Base-by-base conservation (phyloP, 2,113 vertebrate genomes). In the Ophiodon elongatus region DNA sequence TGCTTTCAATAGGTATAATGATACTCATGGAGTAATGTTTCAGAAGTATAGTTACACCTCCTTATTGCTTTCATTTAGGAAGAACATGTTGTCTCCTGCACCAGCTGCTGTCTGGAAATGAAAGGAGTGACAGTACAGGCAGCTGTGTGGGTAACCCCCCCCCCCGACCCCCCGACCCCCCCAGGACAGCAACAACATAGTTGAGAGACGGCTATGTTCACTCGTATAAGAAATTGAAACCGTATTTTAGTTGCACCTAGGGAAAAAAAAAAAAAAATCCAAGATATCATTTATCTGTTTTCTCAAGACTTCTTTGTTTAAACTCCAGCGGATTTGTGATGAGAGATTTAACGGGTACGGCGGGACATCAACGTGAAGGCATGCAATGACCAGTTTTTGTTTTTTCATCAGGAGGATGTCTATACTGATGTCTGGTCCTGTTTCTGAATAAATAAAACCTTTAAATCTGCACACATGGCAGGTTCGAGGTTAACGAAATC, bases 71-170 rank as follows among this genome's bases (percentile, higher is more conserved):
- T n/a, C n/a, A n/a, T n/a, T n/a, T n/a, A n/a, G n/a, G n/a, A n/a
- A n/a, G n/a, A n/a, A n/a, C n/a, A n/a, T n/a, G n/a, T n/a, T n/a
- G n/a, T n/a, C n/a, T n/a, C 37, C 37, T 39, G 37, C 14, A 41
- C 19, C 63, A 29, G 29, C 73, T 54, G 71, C 37, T 79, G 79
- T 62, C 43, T 29, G 72, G 5, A 25, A 23, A 15, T 64, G 57
- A 74, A 73, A 35, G 27, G 13, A 71, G 47, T 6, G 23, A 21
- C 15, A 73, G 80, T 67, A 15, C 54, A 52, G 52, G 47, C 59
- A 73, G 54, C 76, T 73, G 76, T 50, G 11, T 39, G 10, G 2
- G 11, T 62, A 66, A 65, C 54, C 1, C 11, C 41, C 11, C 11
- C 11, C 0, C 39, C 10, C 39, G n/a, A n/a, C n/a, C n/a, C n/a